Base-by-base conservation (phyloP, 2,113 vertebrate species). In the Caranx melampygus region DNA sequence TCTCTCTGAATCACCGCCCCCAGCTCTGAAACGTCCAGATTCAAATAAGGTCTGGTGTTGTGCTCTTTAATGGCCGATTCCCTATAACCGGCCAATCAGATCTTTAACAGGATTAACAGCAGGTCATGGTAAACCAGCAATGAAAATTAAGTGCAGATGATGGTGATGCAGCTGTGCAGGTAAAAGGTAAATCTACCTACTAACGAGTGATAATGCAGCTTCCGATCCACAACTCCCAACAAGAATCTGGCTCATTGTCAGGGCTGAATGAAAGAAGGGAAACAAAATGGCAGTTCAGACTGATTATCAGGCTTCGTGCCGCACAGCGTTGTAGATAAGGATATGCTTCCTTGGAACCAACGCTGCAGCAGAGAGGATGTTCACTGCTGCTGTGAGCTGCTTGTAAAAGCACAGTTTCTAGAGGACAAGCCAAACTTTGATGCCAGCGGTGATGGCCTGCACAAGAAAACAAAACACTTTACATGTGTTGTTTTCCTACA, bases 181-280 rank as follows among this genome's bases (percentile, higher is more conserved):
- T 49, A 26, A 26, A 26, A 26, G 26, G 26, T 26, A 26, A 26
- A 26, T 26, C 26, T 26, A 26, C 26, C 8, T 65, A 21, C 13
- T 13, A 44, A 13, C 37, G 12, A 16, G 42, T 45, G 11, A 6
- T 26, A 45, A 64, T 64, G 21, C 61, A 64, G n/a, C 40, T 64
- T 26, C 61, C 61, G 0, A 37, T 47, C 15, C 47, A 7, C 11
- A 18, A 18, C 44, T 16, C 37, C 42, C 44, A 10, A 44, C 54
- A 33, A 70, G 14, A 16, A 70, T 31, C 9, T 10, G 12, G 45
- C 45, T 51, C 5, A 11, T 20, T 16, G 52, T 70, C 49, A 55
- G 67, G 68, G 68, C 54, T 58, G 13, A 71, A 44, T 20, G 16
- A 58, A 44, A 16, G n/a, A 49, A 51, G 45, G 49, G 44, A 34